Evolutionary conservation across 2,797 vertebrate genomes (phyloP).

Genomic region (Otolemur crassicaudatus): DNA sequence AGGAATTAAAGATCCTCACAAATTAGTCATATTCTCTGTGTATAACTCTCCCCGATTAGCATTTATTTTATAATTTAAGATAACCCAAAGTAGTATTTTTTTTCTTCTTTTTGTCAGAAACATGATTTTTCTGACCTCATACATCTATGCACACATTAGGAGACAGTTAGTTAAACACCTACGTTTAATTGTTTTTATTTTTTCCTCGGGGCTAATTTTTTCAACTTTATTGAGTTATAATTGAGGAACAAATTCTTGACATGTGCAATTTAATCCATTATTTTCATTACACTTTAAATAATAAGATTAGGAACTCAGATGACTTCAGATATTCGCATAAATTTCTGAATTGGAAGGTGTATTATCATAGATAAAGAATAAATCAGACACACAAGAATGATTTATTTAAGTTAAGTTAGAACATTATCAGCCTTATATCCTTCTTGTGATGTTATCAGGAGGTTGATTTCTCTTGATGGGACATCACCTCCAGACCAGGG

Average conservation of each 20-base stretch:
- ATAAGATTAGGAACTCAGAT: background rate
- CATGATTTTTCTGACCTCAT: background rate
- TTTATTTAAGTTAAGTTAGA: background rate
- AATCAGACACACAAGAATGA: background rate
- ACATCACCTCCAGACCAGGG: background rate
- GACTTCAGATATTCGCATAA: background rate
- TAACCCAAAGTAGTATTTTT: background rate
- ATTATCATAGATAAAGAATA: background rate
- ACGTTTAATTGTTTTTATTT: background rate
- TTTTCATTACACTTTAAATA: background rate
- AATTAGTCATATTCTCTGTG: background rate
- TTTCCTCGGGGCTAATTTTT: background rate
- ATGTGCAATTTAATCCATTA: background rate
- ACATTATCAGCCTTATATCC: background rate
- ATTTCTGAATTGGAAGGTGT: background rate
- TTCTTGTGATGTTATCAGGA: background rate
- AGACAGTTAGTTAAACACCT: background rate
- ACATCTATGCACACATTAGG: background rate
- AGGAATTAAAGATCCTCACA: background rate
- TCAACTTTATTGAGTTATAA: background rate
- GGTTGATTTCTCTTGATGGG: background rate
- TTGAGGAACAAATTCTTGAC: background rate
- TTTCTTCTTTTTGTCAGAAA: background rate
- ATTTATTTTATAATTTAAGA: conserved; percentile 5
- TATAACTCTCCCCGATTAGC: background rate